phyloP scores from a whole-genome alignment of 1,140 invertebrate species.

The Zaprionus lachaisei region DNA sequence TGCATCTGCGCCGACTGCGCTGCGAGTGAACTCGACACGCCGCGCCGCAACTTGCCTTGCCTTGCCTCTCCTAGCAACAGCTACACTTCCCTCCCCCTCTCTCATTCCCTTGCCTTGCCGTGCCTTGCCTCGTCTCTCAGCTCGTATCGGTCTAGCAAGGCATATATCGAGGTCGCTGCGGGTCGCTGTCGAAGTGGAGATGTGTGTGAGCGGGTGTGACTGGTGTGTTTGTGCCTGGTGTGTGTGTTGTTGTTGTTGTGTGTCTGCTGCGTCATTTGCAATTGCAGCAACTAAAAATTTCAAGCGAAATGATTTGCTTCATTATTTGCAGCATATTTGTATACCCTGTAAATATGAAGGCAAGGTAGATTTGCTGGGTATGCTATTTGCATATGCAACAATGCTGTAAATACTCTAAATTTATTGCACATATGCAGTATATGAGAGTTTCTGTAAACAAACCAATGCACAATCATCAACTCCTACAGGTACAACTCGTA shows the following conservation, averaged over 20 bases:
- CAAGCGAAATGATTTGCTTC: conserved; percentile 30
- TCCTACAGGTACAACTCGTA: too few relatives aligned
- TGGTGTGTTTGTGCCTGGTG: conserved; percentile 11
- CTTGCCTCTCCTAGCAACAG: neutral
- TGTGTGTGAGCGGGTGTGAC: conserved; percentile 13
- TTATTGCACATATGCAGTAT: too few relatives aligned
- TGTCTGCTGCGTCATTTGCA: conserved; percentile 62
- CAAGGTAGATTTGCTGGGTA: neutral
- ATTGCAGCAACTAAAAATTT: conserved; percentile 47
- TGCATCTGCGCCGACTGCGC: conserved; percentile 47
- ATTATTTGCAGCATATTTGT: conserved; percentile 45
- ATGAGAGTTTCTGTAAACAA: too few relatives aligned
- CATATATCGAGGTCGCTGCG: conserved; percentile 50
- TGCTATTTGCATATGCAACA: neutral
- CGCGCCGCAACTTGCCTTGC: neutral
- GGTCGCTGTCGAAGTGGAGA: conserved; percentile 22
- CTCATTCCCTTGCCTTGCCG: neutral
- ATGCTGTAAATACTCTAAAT: too few relatives aligned
- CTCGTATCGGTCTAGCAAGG: neutral
- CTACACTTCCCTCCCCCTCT: too few relatives aligned
- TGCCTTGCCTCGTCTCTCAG: conserved; percentile 20
- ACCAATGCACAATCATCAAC: too few relatives aligned
- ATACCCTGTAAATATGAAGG: conserved; percentile 1
- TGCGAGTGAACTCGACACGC: conserved; percentile 18
- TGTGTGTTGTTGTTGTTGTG: conserved; percentile 8